phyloP scores from a whole-genome alignment of 2,888 invertebrate genomes.

The Melinaea menophilus region DNA sequence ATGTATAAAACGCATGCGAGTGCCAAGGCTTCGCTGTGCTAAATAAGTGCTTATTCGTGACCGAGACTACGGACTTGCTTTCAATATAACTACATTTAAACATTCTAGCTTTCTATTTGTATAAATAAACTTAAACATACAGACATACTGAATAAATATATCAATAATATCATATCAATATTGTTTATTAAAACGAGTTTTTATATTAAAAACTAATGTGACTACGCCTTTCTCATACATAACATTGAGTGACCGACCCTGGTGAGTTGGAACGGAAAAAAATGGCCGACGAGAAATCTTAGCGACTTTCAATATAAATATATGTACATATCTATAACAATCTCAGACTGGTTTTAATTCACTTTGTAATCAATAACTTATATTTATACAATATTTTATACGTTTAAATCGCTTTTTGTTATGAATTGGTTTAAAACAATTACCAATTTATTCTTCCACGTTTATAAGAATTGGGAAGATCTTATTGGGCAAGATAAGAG shows the following conservation, averaged over 20 bases:
- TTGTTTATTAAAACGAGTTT: neutral
- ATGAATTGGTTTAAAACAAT: no score
- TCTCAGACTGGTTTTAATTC: conserved; percentile 11
- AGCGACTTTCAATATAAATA: conserved; percentile 36
- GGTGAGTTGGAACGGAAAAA: conserved; percentile 28
- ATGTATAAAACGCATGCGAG: conserved; percentile 1
- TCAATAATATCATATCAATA: neutral
- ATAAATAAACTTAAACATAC: neutral
- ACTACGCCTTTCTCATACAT: conserved; percentile 28
- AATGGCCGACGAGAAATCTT: conserved; percentile 35
- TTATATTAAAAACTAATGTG: conserved; percentile 20
- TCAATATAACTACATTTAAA: conserved; percentile 4
- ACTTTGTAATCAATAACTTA: neutral
- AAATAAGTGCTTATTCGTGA: conserved; percentile 30
- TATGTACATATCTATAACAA: conserved; percentile 3
- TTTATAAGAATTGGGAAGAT: no score
- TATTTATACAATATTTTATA: no score
- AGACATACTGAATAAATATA: neutral
- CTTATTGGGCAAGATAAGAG: no score
- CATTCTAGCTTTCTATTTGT: conserved; percentile 3
- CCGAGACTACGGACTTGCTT: conserved; percentile 18
- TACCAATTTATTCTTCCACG: no score
- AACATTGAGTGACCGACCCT: conserved; percentile 23
- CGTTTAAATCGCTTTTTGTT: no score
- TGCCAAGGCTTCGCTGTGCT: conserved; percentile 24